phyloP scores from a whole-genome alignment of 2,113 vertebrate genomes.

The Tichodroma muraria region DNA sequence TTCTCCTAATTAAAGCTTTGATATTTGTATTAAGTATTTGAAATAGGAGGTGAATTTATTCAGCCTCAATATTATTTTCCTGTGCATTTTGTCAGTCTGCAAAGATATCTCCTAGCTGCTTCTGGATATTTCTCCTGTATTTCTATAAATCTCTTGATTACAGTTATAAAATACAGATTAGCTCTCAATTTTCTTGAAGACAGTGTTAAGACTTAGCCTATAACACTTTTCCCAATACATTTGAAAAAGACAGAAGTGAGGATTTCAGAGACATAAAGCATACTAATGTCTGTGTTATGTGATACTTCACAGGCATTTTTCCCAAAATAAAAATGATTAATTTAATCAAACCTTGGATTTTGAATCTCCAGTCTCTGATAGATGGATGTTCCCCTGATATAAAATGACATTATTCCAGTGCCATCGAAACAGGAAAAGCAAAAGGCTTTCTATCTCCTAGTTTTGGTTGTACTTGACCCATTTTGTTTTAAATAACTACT shows the following conservation, averaged over 20 bases:
- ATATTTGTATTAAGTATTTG: not conserved
- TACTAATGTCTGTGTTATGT: not conserved
- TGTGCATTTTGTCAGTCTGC: not conserved
- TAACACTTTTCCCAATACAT: not conserved
- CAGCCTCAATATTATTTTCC: not conserved
- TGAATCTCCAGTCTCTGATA: not conserved
- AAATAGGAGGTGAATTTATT: not conserved
- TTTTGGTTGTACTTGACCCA: not conserved
- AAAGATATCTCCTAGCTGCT: not conserved
- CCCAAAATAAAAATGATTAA: not conserved
- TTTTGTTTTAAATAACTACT: not conserved
- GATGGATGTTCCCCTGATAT: not conserved
- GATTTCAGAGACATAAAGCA: not conserved
- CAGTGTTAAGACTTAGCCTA: constrained; percentile 1
- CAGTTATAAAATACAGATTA: constrained; percentile 5
- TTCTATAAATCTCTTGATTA: not conserved
- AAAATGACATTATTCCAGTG: not conserved
- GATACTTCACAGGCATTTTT: not conserved
- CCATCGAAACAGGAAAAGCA: not conserved
- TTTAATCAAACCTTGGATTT: not conserved
- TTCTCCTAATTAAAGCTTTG: not conserved
- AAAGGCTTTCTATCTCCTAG: not conserved
- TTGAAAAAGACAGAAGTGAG: not conserved
- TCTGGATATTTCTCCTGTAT: not conserved
- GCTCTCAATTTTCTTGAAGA: not conserved